Base-by-base conservation (phyloP, 2,888 invertebrate genomes). In the Meloe dianella region DNA sequence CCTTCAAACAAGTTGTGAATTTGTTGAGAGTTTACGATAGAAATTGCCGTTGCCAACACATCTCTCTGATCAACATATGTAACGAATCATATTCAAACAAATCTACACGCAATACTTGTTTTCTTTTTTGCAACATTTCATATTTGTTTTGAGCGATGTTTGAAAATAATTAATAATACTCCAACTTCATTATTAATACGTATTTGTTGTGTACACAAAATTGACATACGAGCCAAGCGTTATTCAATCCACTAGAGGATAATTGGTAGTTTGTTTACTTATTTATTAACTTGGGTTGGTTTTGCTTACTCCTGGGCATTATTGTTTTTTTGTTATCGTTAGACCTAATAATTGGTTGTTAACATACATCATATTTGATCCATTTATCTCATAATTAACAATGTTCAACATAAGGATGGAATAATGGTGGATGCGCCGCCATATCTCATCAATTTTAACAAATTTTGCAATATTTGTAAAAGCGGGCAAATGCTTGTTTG, bases 1-100 rank as follows among this genome's bases (percentile, higher is more conserved):
- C 65, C 61, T 62, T 60, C 30, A 60, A 14, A 57, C 30, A 66
- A 66, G 56, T 60, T 57, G 58, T 60, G 65, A 65, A 65, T 68
- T 68, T 63, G 67, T 63, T 56, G 51, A 57, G 32, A 58, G 27
- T n/a, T 60, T 35, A 20, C 22, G 10, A 22, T 17, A 8, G 8
- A 3, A 27, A 12, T 14, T 8, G 9, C 51, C 10, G 5, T n/a
- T n/a, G 7, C 9, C 1, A 20, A 17, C 17, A 41, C 7, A 41
- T 41, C 17, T 7, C n/a, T 17, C n/a, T n/a, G 17, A 17, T 41
- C 12, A 20, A 3, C 9, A 51, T 22, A 8, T 6, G 20, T 47
- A 47, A 47, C 47, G 47, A 47, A 20, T 20, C 17, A 47, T 47
- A 17, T 47, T 47, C 47, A 17, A 17, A 1, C 1, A 17, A 38